These are phyloP conservation scores for Pleuronectes platessa DNA, from an alignment of 2,113 vertebrate genomes.

Conservation along the genomic window DNA sequence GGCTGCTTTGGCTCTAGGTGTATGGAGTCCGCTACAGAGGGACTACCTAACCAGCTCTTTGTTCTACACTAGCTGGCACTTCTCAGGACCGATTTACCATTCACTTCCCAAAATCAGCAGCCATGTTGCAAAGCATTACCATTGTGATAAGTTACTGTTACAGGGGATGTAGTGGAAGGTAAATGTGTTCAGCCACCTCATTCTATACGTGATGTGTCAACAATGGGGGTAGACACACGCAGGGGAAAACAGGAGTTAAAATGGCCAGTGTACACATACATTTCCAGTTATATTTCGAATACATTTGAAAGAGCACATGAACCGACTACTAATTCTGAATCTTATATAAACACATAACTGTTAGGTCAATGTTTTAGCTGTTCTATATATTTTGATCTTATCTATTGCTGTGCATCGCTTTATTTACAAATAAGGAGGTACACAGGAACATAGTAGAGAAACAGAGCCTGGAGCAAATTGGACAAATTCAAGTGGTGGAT, in stretches of 20 bases:
- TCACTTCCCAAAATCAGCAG: conserved; percentile 35
- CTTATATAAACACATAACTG: neutral
- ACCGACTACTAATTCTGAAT: no score
- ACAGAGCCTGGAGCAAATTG: no score
- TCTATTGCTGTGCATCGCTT: no score
- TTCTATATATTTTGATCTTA: neutral
- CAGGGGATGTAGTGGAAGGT: conserved; percentile 9
- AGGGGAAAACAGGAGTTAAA: neutral
- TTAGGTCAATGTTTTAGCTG: neutral
- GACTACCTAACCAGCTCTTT: conserved; percentile 38
- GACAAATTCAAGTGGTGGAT: no score
- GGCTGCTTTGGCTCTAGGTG: conserved; percentile 52
- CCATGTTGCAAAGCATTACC: conserved; percentile 12
- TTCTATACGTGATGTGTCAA: neutral
- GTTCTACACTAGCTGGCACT: conserved; percentile 29
- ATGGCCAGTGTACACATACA: neutral
- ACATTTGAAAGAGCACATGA: neutral
- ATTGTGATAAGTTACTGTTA: conserved; percentile 36
- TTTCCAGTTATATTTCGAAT: neutral
- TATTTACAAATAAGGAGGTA: no score
- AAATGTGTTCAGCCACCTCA: conserved; percentile 8
- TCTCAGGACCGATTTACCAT: conserved; percentile 49
- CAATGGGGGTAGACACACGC: neutral
- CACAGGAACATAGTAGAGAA: no score
- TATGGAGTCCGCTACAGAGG: conserved; percentile 28